phyloP scores from a whole-genome alignment of 1,140 invertebrate genomes.

The Sitobion miscanthi region DNA sequence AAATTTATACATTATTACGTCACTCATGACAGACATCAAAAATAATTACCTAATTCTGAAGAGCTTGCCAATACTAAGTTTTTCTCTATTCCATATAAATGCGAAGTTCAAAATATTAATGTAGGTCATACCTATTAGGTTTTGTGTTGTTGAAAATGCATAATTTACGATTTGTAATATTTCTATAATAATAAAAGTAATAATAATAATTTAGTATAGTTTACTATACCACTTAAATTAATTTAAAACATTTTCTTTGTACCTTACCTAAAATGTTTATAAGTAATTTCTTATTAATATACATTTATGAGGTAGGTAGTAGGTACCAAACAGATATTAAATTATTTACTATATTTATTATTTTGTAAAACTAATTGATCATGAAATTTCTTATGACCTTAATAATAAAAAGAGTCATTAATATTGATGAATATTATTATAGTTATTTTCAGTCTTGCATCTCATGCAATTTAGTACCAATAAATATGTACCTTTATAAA shows the following conservation, averaged over 20 bases:
- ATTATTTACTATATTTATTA: no score
- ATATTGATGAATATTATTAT: no score
- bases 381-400: no score
- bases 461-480: no score
- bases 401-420: no score
- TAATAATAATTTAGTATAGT: neutral
- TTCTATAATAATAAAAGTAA: neutral
- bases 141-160: neutral
- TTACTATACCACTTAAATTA: neutral
- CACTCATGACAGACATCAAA: neutral
- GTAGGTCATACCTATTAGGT: neutral
- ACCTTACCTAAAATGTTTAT: neutral
- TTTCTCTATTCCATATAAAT: neutral
- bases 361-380: no score
- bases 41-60: neutral
- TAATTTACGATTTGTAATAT: no score
- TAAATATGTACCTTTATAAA: no score
- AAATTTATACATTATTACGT: neutral
- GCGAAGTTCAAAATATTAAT: neutral
- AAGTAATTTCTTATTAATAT: neutral
- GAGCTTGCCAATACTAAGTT: constrained; percentile 11
- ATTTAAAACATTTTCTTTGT: neutral
- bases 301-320: no score
- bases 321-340: no score
- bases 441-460: no score